Evolutionary conservation across 2,113 vertebrate species (phyloP).

Genomic region (Xenotilapia longispinis): DNA sequence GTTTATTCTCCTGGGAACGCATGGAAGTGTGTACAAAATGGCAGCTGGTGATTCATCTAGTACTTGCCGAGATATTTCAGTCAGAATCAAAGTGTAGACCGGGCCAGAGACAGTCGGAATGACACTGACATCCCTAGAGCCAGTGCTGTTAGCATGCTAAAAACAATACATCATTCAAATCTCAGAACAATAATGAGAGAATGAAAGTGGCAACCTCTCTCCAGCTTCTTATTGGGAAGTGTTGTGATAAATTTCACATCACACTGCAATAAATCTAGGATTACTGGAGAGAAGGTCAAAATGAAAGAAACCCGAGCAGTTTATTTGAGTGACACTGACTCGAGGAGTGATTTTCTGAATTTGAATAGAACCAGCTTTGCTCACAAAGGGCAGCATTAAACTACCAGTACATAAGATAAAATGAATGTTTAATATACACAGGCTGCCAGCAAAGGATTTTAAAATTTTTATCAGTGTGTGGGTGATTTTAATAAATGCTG

Average conservation of each 20-base stretch:
- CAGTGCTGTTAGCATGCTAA: not conserved
- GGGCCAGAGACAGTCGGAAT: not conserved
- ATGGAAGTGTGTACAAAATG: not conserved
- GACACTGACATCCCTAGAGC: not conserved
- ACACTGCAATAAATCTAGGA: not conserved
- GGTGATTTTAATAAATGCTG: constrained; percentile 15
- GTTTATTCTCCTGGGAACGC: not conserved
- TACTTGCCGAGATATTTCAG: not conserved
- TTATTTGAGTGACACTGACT: not conserved
- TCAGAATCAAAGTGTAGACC: not conserved
- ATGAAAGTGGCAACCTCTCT: not conserved
- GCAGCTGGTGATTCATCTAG: not conserved
- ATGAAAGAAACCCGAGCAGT: not conserved
- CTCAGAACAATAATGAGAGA: not conserved
- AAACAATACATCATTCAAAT: not conserved
- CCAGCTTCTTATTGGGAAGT: not conserved
- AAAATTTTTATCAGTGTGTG: not conserved
- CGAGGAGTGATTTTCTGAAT: not conserved
- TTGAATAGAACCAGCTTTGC: not conserved
- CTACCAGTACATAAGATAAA: not conserved
- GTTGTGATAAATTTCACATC: not conserved
- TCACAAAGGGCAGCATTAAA: not conserved
- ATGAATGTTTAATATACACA: not conserved
- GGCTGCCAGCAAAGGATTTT: not conserved
- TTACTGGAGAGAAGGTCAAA: constrained; percentile 1